These are phyloP conservation scores for Volucella inflata DNA, from an alignment of 2,888 invertebrate genomes.

Conservation along the genomic window DNA sequence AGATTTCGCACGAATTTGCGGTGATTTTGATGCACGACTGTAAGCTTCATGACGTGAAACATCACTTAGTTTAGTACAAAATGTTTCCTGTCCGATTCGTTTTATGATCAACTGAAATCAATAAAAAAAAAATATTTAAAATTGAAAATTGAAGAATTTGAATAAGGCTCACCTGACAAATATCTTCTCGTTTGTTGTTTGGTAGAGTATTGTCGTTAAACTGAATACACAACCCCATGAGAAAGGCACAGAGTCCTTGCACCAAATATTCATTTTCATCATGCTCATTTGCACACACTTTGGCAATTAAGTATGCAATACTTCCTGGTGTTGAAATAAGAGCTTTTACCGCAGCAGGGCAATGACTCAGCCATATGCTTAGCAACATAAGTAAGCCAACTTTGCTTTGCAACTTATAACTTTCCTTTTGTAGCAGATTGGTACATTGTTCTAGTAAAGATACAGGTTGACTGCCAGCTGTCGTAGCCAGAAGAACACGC, in stretches of 20 bases:
- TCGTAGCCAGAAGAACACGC: constrained; percentile 94
- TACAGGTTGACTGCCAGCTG: constrained; percentile 92
- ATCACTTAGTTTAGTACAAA: constrained; percentile 92
- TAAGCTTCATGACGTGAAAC: constrained; percentile 96
- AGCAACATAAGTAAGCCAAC: constrained; percentile 96
- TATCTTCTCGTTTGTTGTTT: constrained; percentile 90
- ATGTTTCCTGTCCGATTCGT: constrained; percentile 95
- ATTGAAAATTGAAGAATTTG: too few species aligned
- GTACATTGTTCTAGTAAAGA: constrained; percentile 95
- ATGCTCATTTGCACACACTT: constrained; percentile 92
- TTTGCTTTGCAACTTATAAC: constrained; percentile 88
- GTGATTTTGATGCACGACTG: constrained; percentile 95
- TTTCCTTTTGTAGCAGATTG: constrained; percentile 91
- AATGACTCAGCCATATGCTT: constrained; percentile 93
- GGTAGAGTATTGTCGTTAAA: constrained; percentile 93
- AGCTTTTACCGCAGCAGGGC: constrained; percentile 91
- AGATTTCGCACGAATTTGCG: constrained; percentile 92
- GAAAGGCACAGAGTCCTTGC: constrained; percentile 94
- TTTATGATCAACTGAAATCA: constrained; percentile 88
- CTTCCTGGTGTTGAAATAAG: constrained; percentile 92
- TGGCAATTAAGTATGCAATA: constrained; percentile 92
- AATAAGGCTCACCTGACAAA: constrained; percentile 85
- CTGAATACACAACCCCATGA: constrained; percentile 95
- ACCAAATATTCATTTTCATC: constrained; percentile 95
- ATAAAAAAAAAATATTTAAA: neutral